A percentile compares a stretch with the other conserved stretches of the same genome.
Conservation (phyloP, 2,888 invertebrate species). For the Gortyna flavago region DNA sequence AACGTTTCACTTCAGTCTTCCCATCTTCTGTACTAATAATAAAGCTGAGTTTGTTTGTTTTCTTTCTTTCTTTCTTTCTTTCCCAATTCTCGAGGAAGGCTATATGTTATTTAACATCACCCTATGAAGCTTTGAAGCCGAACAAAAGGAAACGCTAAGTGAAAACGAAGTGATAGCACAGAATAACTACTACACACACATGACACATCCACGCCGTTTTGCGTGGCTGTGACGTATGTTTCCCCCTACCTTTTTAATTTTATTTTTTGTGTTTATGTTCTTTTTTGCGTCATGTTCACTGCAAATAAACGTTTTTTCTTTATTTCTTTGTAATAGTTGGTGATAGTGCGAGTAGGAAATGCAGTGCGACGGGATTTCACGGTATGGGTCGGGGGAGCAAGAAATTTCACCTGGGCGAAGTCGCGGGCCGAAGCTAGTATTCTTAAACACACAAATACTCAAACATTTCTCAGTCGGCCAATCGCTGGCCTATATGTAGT, state of each 20-base stretch:
- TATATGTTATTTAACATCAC: background rate
- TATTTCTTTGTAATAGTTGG: too few relatives aligned
- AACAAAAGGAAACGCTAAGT: too few relatives aligned
- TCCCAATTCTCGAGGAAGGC: background rate
- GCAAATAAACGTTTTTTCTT: too few relatives aligned
- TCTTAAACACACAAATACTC: background rate
- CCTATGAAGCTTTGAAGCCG: background rate
- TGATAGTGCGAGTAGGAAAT: background rate
- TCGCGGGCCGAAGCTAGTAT: background rate
- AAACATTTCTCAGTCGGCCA: background rate
- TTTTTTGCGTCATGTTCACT: too few relatives aligned
- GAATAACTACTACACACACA: too few relatives aligned
- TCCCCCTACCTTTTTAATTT: too few relatives aligned
- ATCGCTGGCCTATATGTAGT: slow-evolving; percentile 37
- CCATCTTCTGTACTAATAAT: too few relatives aligned
- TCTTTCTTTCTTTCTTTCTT: too few relatives aligned
- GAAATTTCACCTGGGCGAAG: background rate
- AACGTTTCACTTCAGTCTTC: background rate
- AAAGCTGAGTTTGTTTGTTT: background rate
- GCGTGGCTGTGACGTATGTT: too few relatives aligned
- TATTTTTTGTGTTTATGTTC: too few relatives aligned
- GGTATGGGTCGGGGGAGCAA: background rate
- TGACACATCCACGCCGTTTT: too few relatives aligned
- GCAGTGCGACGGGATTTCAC: background rate
- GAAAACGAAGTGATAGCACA: background rate